Conservation (phyloP, 2,888 invertebrate species). For the Blomia tropicalis region DNA sequence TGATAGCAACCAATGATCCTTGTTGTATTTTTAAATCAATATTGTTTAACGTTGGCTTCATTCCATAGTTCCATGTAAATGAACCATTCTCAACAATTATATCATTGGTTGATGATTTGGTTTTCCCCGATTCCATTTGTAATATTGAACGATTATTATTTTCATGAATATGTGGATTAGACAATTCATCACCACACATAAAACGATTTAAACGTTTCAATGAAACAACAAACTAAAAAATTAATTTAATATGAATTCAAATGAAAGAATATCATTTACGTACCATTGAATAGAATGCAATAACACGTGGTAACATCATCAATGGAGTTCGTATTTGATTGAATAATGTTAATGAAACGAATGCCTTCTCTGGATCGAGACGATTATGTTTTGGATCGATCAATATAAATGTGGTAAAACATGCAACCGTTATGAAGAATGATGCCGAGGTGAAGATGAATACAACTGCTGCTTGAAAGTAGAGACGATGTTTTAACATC, state of each 20-base stretch:
- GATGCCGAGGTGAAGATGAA: slow-evolving; percentile 28
- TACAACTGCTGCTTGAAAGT: slow-evolving; percentile 26
- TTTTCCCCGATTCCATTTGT: neutral
- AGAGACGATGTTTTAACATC: slow-evolving; percentile 22
- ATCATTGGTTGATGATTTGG: slow-evolving; percentile 7
- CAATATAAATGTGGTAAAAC: slow-evolving; percentile 17
- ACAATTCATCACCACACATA: slow-evolving; percentile 76
- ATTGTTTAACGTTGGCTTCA: neutral
- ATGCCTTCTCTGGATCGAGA: slow-evolving; percentile 52
- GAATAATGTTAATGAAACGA: slow-evolving; percentile 10
- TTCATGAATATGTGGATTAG: no score
- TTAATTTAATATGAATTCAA: neutral
- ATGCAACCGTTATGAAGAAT: slow-evolving; percentile 25
- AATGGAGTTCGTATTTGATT: slow-evolving; percentile 26
- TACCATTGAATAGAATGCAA: slow-evolving; percentile 35
- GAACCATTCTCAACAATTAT: slow-evolving; percentile 24
- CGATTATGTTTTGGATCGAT: slow-evolving; percentile 43
- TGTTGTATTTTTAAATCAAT: neutral
- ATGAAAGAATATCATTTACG: neutral
- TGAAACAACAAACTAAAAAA: slow-evolving; percentile 57
- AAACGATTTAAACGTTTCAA: slow-evolving; percentile 77
- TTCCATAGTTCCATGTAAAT: slow-evolving; percentile 25
- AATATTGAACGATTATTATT: neutral
- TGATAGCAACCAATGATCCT: slow-evolving; percentile 36
- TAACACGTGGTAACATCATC: slow-evolving; percentile 74